Conservation (phyloP, 2,888 invertebrate species). For the Cheilosia scutellata region DNA sequence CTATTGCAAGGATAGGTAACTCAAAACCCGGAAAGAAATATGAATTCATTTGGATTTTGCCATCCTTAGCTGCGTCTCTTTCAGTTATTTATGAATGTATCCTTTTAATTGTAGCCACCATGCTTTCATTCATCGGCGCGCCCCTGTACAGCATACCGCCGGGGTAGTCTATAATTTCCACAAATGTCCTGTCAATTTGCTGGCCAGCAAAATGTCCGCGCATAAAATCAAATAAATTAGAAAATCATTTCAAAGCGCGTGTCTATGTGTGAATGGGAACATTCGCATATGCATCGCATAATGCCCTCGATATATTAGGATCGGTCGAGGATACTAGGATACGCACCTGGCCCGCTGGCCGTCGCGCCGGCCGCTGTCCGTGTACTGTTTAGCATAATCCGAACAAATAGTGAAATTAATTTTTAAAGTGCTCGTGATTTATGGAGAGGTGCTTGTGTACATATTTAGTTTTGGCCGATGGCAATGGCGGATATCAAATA, state of each 20-base stretch:
- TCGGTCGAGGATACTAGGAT: conserved; percentile 21
- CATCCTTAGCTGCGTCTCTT: neutral
- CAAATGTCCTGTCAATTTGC: conserved; percentile 73
- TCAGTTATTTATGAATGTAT: conserved; percentile 38
- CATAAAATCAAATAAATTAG: conserved; percentile 74
- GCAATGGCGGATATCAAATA: conserved; percentile 15
- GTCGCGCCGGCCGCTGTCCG: neutral
- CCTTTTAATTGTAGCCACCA: conserved; percentile 47
- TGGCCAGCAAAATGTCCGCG: conserved; percentile 68
- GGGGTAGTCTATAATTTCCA: conserved; percentile 61
- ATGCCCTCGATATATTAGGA: conserved; percentile 2
- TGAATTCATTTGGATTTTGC: conserved; percentile 56
- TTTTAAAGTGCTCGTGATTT: conserved; percentile 71
- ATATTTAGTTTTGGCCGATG: conserved; percentile 55
- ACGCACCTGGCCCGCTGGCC: neutral
- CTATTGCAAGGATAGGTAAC: conserved; percentile 10
- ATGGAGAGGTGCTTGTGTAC: conserved; percentile 48
- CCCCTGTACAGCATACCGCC: conserved; percentile 11
- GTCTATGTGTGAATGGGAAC: conserved; percentile 31
- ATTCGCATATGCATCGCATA: conserved; percentile 43
- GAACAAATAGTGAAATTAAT: conserved; percentile 69
- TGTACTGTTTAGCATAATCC: conserved; percentile 64
- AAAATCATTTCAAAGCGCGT: conserved; percentile 52
- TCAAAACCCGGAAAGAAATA: conserved; percentile 41
- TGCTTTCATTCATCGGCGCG: neutral